Evolutionary conservation across 30 jellyfish, hydroid and myxozoan genomes (phyloP).

Genomic region (Aurelia sp.): DNA sequence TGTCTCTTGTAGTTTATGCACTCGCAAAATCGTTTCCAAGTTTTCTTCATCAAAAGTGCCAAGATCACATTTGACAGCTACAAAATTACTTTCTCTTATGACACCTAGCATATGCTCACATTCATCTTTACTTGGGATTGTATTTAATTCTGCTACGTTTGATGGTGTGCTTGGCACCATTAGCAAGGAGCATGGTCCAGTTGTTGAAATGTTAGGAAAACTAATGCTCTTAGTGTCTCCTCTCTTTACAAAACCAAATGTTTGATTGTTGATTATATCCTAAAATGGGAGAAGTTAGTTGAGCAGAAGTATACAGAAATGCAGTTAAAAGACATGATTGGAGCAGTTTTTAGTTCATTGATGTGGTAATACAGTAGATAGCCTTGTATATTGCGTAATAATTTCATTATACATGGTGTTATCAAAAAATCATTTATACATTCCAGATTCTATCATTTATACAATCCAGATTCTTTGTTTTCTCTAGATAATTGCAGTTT

Average conservation of each 20-base stretch:
- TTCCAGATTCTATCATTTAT: no score
- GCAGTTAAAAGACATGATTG: no score
- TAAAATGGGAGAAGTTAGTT: not conserved
- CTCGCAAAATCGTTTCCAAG: slow-evolving; percentile 1
- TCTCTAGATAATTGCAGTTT: not conserved
- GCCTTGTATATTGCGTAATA: not conserved
- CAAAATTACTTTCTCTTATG: not conserved
- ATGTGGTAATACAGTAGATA: no score
- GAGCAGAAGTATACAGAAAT: not conserved
- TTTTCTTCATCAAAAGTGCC: slow-evolving; percentile 3
- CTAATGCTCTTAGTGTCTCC: not conserved
- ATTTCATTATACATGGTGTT: not conserved
- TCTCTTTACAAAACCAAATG: not conserved
- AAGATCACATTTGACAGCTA: slow-evolving; percentile 6
- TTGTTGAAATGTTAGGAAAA: not conserved
- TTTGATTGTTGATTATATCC: slow-evolving; percentile 7
- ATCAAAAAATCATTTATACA: no score
- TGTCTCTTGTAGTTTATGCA: not conserved
- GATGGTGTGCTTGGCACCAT: not conserved
- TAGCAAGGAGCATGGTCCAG: slow-evolving; percentile 10
- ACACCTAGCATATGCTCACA: slow-evolving; percentile 14
- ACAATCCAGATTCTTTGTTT: not conserved
- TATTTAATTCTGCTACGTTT: not conserved
- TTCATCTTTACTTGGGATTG: not conserved
- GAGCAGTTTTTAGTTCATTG: no score